Conservation (phyloP, 1,140 invertebrate species). For the Danaus melanippus region DNA sequence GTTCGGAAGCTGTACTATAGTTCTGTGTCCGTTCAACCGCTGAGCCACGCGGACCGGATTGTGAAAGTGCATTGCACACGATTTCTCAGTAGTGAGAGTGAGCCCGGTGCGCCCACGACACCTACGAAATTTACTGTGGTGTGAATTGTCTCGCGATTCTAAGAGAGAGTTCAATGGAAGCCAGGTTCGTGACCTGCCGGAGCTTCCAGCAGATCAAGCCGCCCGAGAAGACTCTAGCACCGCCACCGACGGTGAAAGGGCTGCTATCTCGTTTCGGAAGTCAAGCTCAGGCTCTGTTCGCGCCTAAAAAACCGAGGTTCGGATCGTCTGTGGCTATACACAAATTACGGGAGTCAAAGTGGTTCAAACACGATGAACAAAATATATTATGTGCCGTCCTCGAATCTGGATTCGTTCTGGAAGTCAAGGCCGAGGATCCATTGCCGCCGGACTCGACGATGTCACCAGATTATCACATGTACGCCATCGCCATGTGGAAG, state of each 20-base stretch:
- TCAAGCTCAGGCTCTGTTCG: conserved; percentile 69
- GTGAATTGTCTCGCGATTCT: conserved; percentile 45
- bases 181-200: conserved; percentile 71
- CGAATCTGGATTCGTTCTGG: conserved; percentile 78
- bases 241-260: conserved; percentile 61
- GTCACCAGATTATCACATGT: conserved; percentile 70
- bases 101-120: conserved; percentile 25
- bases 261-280: conserved; percentile 70
- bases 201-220: conserved; percentile 70
- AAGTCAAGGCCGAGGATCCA: conserved; percentile 71
- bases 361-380: conserved; percentile 78
- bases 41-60: conserved; percentile 55
- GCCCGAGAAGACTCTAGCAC: conserved; percentile 66
- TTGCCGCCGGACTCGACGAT: conserved; percentile 55
- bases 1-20: conserved; percentile 43
- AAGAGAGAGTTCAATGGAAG: conserved; percentile 71
- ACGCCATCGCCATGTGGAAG: conserved; percentile 77
- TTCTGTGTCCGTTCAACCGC: conserved; percentile 25
- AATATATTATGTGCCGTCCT: conserved; percentile 78
- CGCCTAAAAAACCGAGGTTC: conserved; percentile 70
- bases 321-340: conserved; percentile 77
- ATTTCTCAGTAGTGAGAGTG: conserved; percentile 63
- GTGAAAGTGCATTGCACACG: conserved; percentile 63
- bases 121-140: conserved; percentile 26
- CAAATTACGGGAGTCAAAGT: conserved; percentile 78